Base-by-base conservation (phyloP, 2,888 invertebrate genomes). In the Periphyllus acericola region DNA sequence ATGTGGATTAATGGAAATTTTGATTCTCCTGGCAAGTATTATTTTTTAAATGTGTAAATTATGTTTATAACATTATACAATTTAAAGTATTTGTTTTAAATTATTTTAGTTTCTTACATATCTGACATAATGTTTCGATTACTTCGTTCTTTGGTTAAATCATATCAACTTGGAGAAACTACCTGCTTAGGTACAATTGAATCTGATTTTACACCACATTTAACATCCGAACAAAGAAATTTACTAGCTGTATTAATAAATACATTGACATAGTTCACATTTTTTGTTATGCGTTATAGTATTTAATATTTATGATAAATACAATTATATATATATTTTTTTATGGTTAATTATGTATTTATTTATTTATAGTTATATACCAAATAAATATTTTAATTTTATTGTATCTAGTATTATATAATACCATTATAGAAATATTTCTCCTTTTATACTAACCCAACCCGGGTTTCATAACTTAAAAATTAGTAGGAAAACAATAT, bases 1-100 rank as follows among this genome's bases (percentile, higher is more conserved):
- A 87, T 87, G 86, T 87, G 86, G 86, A 87, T 87, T 72, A 87
- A 87, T 74, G 86, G 86, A 21, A 80, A 87, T 80, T 87, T 87
- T 60, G 86, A 87, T 87, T 87, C 86, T 74, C 86, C 86, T 19
- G 86, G 86, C 25, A 60, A 80, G 80, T 68, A 32, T 29, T 86
- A 40, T 80, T 34, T 32, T 85, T 55, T 36, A 86, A 46, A 29
- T 11, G 6, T 34, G 14, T 46, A 46, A 46, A 46, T 46, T 46
- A 14, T 46, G 11, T 14, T 46, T 46, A 25, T 81, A 29, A 68
- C 40, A 75, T 66, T 25, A 32, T 74, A 72, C 0, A 36, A 76
- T 82, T 68, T 52, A 71, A 34, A 36, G 6, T 60, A 29, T 66
- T n/a, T 52, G 11, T 74, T 60, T 75, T 29, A 40, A 9, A 5